Conservation (phyloP, 1,140 invertebrate genomes). For the Ceratosolen fusciceps region DNA sequence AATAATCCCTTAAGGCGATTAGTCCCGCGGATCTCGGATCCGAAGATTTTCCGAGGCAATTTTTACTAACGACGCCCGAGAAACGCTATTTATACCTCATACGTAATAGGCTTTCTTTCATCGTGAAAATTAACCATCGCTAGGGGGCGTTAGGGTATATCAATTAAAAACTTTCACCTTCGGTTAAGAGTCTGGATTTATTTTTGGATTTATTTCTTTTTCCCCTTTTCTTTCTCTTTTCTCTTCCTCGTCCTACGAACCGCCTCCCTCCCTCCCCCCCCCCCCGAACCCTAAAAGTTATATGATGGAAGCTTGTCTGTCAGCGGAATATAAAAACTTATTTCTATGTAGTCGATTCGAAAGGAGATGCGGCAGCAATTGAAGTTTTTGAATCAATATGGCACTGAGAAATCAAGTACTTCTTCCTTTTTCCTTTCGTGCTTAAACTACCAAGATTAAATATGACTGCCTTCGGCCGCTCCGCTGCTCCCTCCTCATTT, state of each 20-base stretch:
- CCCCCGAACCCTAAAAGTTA: background rate
- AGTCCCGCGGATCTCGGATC: background rate
- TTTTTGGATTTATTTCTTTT: too few relatives aligned
- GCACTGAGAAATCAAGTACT: conserved; percentile 12
- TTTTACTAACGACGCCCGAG: background rate
- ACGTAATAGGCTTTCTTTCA: conserved; percentile 8
- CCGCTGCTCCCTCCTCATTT: background rate
- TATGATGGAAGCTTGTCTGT: background rate
- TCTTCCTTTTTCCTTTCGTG: conserved; percentile 6
- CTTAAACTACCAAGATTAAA: conserved; percentile 10
- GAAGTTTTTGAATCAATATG: conserved; percentile 15
- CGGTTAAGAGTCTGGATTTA: conserved; percentile 5
- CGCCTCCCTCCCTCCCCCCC: too few relatives aligned
- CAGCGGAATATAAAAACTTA: conserved; percentile 15
- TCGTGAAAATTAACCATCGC: conserved; percentile 21
- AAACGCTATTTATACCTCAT: background rate
- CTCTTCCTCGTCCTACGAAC: too few relatives aligned
- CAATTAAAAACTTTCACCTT: conserved; percentile 1
- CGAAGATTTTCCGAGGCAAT: background rate
- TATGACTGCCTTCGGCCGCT: background rate
- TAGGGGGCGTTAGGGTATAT: background rate
- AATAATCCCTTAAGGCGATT: conserved; percentile 17
- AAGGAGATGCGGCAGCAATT: conserved; percentile 14
- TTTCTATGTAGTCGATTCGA: conserved; percentile 8
- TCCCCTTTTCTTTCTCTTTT: too few relatives aligned